Evolutionary conservation across 2,888 invertebrate genomes (phyloP), one percentile per base, ranked within the genome.

Genomic region (Aethes cnicana): DNA sequence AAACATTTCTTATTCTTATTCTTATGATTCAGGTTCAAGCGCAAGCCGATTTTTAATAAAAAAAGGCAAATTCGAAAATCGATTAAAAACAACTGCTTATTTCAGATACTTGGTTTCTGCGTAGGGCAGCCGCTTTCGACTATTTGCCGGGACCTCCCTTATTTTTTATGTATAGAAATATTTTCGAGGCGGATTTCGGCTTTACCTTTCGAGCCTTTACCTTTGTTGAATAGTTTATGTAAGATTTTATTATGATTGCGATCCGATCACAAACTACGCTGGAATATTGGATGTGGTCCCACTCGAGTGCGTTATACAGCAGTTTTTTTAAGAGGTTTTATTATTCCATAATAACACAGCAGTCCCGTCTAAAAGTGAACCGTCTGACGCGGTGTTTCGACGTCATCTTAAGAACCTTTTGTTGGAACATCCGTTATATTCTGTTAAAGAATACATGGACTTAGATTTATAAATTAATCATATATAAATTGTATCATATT

Each of bases 231-330:
- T 50, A 50, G 17, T 50, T 50, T 50, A 50, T 50, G 43, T 50
- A 43, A 50, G 43, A 50, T 50, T 50, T 50, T 50, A 50, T 50
- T 50, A 50, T 50, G 49, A 50, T 50, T 50, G 49, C 35, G 43
- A 43, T 36, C 28, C 49, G 42, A 50, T 50, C 49, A 43, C 36
- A 50, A 43, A 43, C 28, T 43, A 21, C 28, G 36, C 2, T 21
- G 35, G 20, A 26, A 23, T 43, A 36, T 50, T 49, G 35, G 49
- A 43, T 50, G 49, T 43, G 21, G 16, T 33, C 26, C 28, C 23
- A 5, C 21, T 36, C 9, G 43, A 50, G 36, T 43, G 18, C 16
- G 35, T 36, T 35, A 43, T 43, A 43, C 36, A 43, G n/a, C n/a
- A 33, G 35, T 25, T 30, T 32, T n/a, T n/a, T n/a, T n/a, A n/a